Evolutionary conservation across 2,797 vertebrate species (phyloP).

Genomic region (Pseudotriccus pelzelni): DNA sequence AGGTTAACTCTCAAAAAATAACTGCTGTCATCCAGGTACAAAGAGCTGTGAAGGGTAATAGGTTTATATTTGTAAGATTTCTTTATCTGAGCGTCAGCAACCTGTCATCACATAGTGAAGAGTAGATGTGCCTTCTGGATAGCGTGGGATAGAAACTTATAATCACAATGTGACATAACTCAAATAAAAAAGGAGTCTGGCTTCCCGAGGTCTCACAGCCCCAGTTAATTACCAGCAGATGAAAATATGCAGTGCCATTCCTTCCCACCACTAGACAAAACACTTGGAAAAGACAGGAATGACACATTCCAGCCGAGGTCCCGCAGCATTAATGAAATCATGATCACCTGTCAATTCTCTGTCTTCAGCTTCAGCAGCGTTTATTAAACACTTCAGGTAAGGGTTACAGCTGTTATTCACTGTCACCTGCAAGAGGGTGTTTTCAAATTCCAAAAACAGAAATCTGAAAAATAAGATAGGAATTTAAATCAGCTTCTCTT

Average conservation of each 20-base stretch:
- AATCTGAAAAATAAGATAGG: constrained; percentile 70
- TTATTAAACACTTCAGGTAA: constrained; percentile 76
- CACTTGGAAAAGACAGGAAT: not conserved
- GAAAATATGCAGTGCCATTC: not conserved
- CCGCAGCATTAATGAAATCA: not conserved
- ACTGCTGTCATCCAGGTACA: not conserved
- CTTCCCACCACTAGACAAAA: not conserved
- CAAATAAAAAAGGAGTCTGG: not conserved
- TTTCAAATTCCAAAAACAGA: constrained; percentile 75
- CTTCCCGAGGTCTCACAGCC: not conserved
- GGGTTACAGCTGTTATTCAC: constrained; percentile 61
- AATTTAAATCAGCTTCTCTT: not conserved
- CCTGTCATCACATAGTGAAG: not conserved
- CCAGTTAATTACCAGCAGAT: not conserved
- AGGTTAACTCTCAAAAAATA: constrained; percentile 8
- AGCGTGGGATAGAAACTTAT: not conserved
- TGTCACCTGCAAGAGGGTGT: constrained; percentile 68
- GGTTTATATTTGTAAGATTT: not conserved
- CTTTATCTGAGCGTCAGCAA: constrained; percentile 5
- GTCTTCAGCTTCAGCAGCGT: constrained; percentile 49
- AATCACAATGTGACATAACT: not conserved
- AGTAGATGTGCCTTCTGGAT: not conserved
- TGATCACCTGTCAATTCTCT: constrained; percentile 70
- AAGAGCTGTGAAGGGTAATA: not conserved
- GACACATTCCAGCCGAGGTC: not conserved